A percentile compares a stretch with the other conserved stretches of the same genome.
phyloP scores from a whole-genome alignment of 2,888 invertebrate species.

The Acanthacorydalis orientalis region DNA sequence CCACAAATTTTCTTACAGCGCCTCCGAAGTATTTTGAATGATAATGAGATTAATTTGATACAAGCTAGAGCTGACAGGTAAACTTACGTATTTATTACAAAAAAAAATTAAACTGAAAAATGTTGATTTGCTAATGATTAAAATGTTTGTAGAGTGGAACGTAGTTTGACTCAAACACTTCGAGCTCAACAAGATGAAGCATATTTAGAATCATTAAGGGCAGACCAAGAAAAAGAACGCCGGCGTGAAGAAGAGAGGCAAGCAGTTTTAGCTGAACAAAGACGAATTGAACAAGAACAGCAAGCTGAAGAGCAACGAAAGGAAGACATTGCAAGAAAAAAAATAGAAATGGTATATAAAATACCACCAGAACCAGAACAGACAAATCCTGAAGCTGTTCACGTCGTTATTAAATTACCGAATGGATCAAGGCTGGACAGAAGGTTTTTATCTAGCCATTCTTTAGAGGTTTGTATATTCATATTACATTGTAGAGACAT shows the following conservation, averaged over 20 bases:
- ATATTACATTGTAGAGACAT: not conserved
- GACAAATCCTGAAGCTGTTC: slow-evolving; percentile 52
- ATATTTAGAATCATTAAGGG: slow-evolving; percentile 74
- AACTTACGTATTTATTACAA: slow-evolving; percentile 7
- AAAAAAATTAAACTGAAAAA: not conserved
- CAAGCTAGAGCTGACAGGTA: slow-evolving; percentile 76
- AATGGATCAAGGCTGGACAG: slow-evolving; percentile 76
- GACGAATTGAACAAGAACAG: slow-evolving; percentile 23
- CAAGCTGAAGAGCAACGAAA: slow-evolving; percentile 28
- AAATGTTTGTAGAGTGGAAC: slow-evolving; percentile 40
- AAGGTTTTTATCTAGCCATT: slow-evolving; percentile 64
- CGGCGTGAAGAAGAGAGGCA: slow-evolving; percentile 38
- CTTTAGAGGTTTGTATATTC: slow-evolving; percentile 48
- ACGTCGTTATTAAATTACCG: slow-evolving; percentile 82
- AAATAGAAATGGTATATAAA: slow-evolving; percentile 42
- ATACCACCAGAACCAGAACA: slow-evolving; percentile 62
- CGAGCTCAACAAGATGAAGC: slow-evolving; percentile 88
- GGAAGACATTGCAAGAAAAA: slow-evolving; percentile 43
- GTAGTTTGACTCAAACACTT: slow-evolving; percentile 70
- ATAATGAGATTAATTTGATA: slow-evolving; percentile 75
- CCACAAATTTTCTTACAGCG: slow-evolving; percentile 53
- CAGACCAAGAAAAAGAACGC: slow-evolving; percentile 90
- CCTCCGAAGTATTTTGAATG: slow-evolving; percentile 57
- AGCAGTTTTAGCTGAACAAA: slow-evolving; percentile 27
- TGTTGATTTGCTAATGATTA: not conserved